Evolutionary conservation across 1,140 invertebrate genomes (phyloP).

Genomic region (Pygmarrhopalites habei): DNA sequence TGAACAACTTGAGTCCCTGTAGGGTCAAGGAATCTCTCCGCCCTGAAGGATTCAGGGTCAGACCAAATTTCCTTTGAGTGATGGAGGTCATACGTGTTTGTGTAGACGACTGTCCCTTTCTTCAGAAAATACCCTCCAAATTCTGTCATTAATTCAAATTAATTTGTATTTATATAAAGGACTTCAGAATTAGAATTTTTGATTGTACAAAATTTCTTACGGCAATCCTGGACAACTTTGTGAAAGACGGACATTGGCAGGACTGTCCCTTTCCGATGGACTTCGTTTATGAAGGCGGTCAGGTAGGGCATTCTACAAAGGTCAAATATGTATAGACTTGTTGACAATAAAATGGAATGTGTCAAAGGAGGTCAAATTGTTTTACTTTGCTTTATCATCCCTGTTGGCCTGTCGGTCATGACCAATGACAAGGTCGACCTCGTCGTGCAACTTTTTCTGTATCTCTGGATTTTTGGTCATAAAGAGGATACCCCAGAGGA

Average conservation of each 20-base stretch:
- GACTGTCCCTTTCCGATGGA: slow-evolving; percentile 66
- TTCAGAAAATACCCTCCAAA: slow-evolving; percentile 66
- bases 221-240: slow-evolving; percentile 58
- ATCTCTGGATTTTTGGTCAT: slow-evolving; percentile 44
- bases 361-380: slow-evolving; percentile 12
- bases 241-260: slow-evolving; percentile 69
- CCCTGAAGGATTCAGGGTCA: too few relatives aligned
- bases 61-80: slow-evolving; percentile 61
- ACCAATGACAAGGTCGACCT: slow-evolving; percentile 43
- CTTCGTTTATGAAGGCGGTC: slow-evolving; percentile 66
- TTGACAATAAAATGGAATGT: neutral
- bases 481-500: slow-evolving; percentile 44
- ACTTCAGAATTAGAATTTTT: neutral
- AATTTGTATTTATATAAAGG: too few relatives aligned
- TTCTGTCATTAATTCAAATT: too few relatives aligned
- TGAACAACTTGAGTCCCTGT: slow-evolving; percentile 55
- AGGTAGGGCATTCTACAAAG: slow-evolving; percentile 65
- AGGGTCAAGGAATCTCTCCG: slow-evolving; percentile 64
- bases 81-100: slow-evolving; percentile 68
- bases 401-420: slow-evolving; percentile 56
- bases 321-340: slow-evolving; percentile 9
- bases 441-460: slow-evolving; percentile 42
- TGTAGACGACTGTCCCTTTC: slow-evolving; percentile 70
- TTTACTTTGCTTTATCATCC: slow-evolving; percentile 61
- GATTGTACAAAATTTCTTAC: too few relatives aligned